phyloP scores from a whole-genome alignment of 2,888 invertebrate genomes.

The Pegoplata infirma region DNA sequence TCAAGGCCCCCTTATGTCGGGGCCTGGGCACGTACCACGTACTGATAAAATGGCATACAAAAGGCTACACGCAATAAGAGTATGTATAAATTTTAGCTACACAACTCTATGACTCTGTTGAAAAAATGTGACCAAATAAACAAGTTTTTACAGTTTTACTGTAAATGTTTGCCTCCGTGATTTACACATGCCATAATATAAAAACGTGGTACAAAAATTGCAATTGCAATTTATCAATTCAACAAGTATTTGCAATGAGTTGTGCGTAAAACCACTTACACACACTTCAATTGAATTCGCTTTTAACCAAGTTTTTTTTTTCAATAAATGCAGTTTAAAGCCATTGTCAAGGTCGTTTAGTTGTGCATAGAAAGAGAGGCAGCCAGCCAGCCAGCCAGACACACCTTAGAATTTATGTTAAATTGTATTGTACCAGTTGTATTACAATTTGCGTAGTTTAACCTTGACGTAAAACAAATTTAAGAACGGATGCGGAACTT shows the following conservation, averaged over 20 bases:
- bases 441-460: conserved; percentile 22
- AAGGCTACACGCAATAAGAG: background rate
- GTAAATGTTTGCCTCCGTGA: background rate
- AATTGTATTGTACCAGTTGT: background rate
- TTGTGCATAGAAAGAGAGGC: background rate
- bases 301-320: conserved; percentile 3
- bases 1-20: too few species aligned
- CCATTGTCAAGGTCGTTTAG: conserved; percentile 52
- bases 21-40: too few species aligned
- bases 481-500: conserved; percentile 58
- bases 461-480: background rate
- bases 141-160: conserved; percentile 24
- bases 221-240: too few species aligned
- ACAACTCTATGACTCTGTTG: background rate
- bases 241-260: background rate
- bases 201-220: too few species aligned
- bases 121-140: conserved; percentile 3
- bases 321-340: conserved; percentile 21
- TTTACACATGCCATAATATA: background rate
- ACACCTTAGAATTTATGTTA: conserved; percentile 49
- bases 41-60: too few species aligned
- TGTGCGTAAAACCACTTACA: conserved; percentile 39
- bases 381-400: too few species aligned
- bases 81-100: too few species aligned
- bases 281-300: conserved; percentile 8